Percentiles rank a stretch among this genome's conserved stretches.
phyloP scores from a whole-genome alignment of 2,888 invertebrate genomes.

The Pocota personata region DNA sequence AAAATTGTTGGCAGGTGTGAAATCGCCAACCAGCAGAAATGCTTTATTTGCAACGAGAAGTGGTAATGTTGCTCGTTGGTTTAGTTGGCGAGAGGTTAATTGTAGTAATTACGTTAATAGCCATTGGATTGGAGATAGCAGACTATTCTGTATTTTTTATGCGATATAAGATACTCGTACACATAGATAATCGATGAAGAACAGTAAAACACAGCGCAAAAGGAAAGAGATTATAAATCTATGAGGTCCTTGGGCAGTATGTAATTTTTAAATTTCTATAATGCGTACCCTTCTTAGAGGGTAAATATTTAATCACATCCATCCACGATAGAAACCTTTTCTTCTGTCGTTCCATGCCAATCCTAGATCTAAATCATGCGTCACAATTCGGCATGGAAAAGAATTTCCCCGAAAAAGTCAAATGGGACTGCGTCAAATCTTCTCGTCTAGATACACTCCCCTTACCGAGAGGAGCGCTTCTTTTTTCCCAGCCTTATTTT shows the following conservation, averaged over 20 bases:
- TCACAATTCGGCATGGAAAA: no score
- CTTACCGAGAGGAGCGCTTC: no score
- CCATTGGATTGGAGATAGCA: not conserved
- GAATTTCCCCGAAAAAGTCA: no score
- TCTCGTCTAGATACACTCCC: no score
- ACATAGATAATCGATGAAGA: not conserved
- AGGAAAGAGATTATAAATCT: not conserved
- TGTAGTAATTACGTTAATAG: slow-evolving; percentile 63
- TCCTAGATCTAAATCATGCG: no score
- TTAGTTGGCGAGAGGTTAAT: slow-evolving; percentile 58
- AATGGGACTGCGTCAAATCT: no score
- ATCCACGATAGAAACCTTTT: no score
- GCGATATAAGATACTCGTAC: not conserved
- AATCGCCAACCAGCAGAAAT: slow-evolving; percentile 64
- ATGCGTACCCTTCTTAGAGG: no score
- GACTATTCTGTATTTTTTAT: not conserved
- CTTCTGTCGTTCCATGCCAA: no score
- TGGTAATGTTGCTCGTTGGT: slow-evolving; percentile 26
- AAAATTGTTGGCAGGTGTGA: slow-evolving; percentile 71
- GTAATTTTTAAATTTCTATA: not conserved
- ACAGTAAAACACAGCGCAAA: not conserved
- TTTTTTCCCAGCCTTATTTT: no score
- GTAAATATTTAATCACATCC: no score
- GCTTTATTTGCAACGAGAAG: slow-evolving; percentile 40
- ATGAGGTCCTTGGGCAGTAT: not conserved